phyloP scores from a whole-genome alignment of 92 coral and sea anemone species.

The Pocillopora grandis region DNA sequence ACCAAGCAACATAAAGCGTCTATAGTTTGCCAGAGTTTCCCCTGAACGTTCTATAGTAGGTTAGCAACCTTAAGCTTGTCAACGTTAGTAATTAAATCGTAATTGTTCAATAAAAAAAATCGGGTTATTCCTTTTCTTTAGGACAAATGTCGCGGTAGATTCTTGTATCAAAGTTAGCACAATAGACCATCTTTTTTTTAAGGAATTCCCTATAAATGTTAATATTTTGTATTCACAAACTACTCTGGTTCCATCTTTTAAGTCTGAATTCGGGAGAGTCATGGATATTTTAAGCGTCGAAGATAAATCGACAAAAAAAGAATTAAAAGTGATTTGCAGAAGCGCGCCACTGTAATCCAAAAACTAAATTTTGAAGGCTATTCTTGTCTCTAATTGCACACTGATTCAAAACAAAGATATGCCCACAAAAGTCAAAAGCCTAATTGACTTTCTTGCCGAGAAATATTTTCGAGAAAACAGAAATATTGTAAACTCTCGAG shows the following conservation, averaged over 20 bases:
- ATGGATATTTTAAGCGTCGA: too few relatives aligned
- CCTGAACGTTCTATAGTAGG: background rate
- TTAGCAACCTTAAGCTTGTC: conserved; percentile 27
- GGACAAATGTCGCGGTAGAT: conserved; percentile 17
- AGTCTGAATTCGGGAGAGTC: background rate
- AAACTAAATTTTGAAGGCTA: background rate
- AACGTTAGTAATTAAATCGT: conserved; percentile 31
- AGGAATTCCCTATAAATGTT: background rate
- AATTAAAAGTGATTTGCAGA: background rate
- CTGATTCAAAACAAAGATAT: background rate
- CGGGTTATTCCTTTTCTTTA: conserved; percentile 33
- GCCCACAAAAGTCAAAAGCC: background rate
- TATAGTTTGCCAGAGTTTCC: background rate
- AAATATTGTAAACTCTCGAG: background rate
- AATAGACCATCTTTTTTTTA: conserved; percentile 7
- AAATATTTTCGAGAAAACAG: background rate
- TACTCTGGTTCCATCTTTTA: background rate
- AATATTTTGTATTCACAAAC: background rate
- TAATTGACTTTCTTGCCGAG: background rate
- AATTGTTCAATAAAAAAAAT: conserved; percentile 26
- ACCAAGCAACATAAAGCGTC: conserved; percentile 31
- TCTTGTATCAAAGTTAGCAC: conserved; percentile 3
- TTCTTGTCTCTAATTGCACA: background rate
- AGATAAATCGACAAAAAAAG: too few relatives aligned
- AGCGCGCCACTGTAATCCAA: background rate